A percentile compares a stretch with the other conserved stretches of the same genome.
phyloP scores from a whole-genome alignment of 2,888 invertebrate species.

The Tetrapedia diversipes region DNA sequence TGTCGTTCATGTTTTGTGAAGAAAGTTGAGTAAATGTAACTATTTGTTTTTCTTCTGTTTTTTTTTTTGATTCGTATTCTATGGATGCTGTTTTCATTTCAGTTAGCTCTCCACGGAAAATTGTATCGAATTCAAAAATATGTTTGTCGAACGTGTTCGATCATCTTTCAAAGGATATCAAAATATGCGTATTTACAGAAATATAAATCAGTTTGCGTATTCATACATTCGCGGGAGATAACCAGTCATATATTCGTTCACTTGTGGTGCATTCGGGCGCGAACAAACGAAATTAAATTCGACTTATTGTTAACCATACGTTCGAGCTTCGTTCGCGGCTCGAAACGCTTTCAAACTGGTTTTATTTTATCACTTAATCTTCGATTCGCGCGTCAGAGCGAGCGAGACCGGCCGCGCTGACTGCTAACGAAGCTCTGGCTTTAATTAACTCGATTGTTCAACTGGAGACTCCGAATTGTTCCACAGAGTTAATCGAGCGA shows the following conservation, averaged over 20 bases:
- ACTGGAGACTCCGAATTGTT: conserved; percentile 46
- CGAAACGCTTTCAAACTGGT: background rate
- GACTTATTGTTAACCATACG: background rate
- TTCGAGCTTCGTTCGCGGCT: background rate
- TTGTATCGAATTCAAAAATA: too few species aligned
- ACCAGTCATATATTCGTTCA: background rate
- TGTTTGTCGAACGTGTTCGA: too few species aligned
- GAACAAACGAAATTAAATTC: conserved; percentile 5
- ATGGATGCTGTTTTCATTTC: too few species aligned
- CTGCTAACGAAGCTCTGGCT: conserved; percentile 38
- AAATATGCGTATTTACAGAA: too few species aligned
- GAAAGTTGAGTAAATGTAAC: too few species aligned
- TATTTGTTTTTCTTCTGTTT: too few species aligned
- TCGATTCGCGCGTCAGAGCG: conserved; percentile 1
- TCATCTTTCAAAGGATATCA: too few species aligned
- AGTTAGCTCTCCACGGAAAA: too few species aligned
- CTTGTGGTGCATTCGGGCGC: background rate
- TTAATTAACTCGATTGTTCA: conserved; percentile 63
- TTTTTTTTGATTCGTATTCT: too few species aligned
- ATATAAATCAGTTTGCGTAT: too few species aligned
- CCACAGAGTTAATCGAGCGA: conserved; percentile 48
- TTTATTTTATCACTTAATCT: conserved; percentile 33
- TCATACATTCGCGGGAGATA: too few species aligned
- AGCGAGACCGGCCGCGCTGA: conserved; percentile 5
- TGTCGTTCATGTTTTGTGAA: too few species aligned